Percentiles rank a stretch among this genome's conserved stretches.
Conservation (phyloP, 2,797 vertebrate genomes). For the Myotis pilosus region DNA sequence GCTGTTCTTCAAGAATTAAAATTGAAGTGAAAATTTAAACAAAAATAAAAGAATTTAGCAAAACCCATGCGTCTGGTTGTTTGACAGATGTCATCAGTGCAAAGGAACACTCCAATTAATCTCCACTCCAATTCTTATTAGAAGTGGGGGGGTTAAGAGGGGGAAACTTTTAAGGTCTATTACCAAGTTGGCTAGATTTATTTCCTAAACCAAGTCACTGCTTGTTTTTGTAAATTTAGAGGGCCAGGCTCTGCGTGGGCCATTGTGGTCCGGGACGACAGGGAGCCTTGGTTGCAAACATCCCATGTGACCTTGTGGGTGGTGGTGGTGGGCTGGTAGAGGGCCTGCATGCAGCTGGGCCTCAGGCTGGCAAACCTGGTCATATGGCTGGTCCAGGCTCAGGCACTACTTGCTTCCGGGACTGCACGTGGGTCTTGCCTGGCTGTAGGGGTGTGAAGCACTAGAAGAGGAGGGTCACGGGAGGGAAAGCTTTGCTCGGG, state of each 20-base stretch:
- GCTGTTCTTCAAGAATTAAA: constrained; percentile 99
- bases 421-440: neutral
- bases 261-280: neutral
- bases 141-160: neutral
- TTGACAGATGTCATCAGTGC: constrained; percentile 90
- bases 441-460: neutral
- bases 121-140: constrained; percentile 24
- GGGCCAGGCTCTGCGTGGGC: neutral
- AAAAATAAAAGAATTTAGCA: constrained; percentile 98
- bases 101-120: constrained; percentile 51
- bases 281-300: neutral
- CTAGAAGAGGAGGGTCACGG: accelerated
- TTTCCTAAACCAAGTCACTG: constrained; percentile 23
- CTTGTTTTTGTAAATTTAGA: neutral
- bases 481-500: neutral
- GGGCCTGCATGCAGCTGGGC: neutral
- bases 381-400: neutral
- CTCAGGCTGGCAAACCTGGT: neutral
- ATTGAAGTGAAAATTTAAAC: constrained; percentile 99
- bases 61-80: constrained; percentile 91
- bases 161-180: neutral
- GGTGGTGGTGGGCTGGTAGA: neutral
- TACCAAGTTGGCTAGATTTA: neutral
- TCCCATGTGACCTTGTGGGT: neutral
- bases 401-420: neutral